phyloP scores from a whole-genome alignment of 2,797 vertebrate genomes.

The Picus viridis region DNA sequence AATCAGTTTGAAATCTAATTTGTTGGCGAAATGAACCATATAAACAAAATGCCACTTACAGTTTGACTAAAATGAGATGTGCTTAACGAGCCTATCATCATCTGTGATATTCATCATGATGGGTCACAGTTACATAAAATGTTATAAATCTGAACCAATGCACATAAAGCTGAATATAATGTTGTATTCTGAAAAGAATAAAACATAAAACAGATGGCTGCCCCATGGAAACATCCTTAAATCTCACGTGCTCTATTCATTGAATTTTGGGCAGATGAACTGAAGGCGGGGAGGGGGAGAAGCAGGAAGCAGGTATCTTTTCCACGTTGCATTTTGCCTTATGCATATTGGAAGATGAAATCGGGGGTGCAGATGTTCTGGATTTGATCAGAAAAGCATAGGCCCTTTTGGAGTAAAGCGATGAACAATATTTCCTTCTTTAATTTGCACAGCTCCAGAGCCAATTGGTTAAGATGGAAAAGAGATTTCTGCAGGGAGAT shows the following conservation, averaged over 20 bases:
- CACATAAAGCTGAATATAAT: slow-evolving; percentile 51
- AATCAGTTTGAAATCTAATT: slow-evolving; percentile 86
- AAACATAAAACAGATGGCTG: slow-evolving; percentile 65
- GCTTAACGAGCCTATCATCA: slow-evolving; percentile 81
- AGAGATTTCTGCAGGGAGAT: neutral
- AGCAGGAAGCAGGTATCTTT: neutral
- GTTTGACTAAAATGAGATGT: slow-evolving; percentile 83
- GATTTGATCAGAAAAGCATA: neutral
- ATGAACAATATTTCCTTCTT: neutral
- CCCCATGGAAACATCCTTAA: slow-evolving; percentile 35
- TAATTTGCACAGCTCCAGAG: neutral
- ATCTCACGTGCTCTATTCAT: neutral
- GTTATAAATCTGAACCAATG: slow-evolving; percentile 53
- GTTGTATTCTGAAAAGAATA: slow-evolving; percentile 20
- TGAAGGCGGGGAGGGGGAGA: neutral
- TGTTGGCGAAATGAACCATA: slow-evolving; percentile 85
- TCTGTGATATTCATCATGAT: slow-evolving; percentile 70
- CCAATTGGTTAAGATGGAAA: neutral
- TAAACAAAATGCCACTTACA: slow-evolving; percentile 83
- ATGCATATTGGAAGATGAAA: neutral
- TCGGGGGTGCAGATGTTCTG: neutral
- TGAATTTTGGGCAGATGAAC: slow-evolving; percentile 13
- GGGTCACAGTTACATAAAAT: slow-evolving; percentile 71
- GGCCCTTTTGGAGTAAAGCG: neutral
- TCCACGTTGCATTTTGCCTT: neutral